phyloP scores from a whole-genome alignment of 2,797 vertebrate genomes.

The Peromyscus nudipes region DNA sequence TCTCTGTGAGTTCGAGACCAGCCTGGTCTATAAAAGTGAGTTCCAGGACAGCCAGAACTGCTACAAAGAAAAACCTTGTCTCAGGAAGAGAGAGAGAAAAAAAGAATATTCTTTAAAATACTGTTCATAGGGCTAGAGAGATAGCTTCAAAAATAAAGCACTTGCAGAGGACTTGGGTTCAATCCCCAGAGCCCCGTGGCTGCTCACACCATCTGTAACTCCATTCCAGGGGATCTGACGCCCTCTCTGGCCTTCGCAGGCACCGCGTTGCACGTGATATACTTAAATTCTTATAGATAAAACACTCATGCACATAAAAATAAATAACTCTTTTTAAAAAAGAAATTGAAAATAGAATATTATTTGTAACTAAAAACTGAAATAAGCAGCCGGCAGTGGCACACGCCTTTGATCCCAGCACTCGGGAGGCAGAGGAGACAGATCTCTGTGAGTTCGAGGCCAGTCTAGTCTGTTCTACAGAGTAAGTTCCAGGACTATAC shows the following conservation, averaged over 20 bases:
- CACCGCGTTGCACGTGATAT: background rate
- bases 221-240: background rate
- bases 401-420: no score
- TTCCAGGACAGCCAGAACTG: background rate
- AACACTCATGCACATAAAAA: background rate
- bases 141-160: background rate
- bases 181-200: background rate
- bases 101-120: slow-evolving; percentile 3
- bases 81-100: no score
- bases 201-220: background rate
- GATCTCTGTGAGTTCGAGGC: no score
- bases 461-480: no score
- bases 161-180: background rate
- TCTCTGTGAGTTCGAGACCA: background rate
- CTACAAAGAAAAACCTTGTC: no score
- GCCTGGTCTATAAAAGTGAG: background rate
- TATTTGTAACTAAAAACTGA: background rate
- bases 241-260: background rate
- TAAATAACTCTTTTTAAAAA: background rate
- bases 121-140: background rate
- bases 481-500: no score
- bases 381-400: background rate
- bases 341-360: background rate
- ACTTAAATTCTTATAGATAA: background rate
- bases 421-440: no score